phyloP scores from a whole-genome alignment of 1,140 invertebrate species.

The Augochlora pura region DNA sequence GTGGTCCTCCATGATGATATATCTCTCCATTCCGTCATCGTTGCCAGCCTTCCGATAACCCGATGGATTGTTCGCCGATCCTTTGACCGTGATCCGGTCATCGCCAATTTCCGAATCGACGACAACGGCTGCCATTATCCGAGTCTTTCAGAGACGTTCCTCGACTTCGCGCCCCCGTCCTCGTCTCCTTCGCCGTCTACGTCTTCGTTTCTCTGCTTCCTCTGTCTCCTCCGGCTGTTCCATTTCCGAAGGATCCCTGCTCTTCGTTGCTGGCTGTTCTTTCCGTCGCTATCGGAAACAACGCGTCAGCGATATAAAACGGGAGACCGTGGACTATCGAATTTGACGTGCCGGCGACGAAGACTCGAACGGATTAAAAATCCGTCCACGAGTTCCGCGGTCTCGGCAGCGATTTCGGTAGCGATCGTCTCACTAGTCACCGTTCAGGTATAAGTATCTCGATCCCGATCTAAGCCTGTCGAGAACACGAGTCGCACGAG shows the following conservation, averaged over 20 bases:
- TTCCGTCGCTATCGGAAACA: too few relatives aligned
- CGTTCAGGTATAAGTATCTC: background rate
- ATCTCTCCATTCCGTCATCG: background rate
- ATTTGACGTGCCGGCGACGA: background rate
- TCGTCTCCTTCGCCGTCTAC: slow-evolving; percentile 36
- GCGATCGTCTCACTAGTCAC: too few relatives aligned
- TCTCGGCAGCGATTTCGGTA: background rate
- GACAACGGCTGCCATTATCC: slow-evolving; percentile 48
- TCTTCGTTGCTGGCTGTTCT: slow-evolving; percentile 1
- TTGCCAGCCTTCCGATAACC: too few relatives aligned
- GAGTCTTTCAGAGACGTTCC: slow-evolving; percentile 32
- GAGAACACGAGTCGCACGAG: slow-evolving; percentile 18
- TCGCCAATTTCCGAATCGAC: slow-evolving; percentile 38
- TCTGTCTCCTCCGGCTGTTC: slow-evolving; percentile 52
- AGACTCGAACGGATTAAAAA: background rate
- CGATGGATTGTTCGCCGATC: background rate
- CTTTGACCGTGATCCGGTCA: slow-evolving; percentile 1
- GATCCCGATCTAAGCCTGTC: background rate
- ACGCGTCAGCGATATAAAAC: too few relatives aligned
- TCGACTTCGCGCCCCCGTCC: slow-evolving; percentile 33
- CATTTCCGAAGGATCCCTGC: slow-evolving; percentile 33
- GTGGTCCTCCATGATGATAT: background rate
- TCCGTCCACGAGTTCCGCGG: too few relatives aligned
- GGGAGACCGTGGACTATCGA: too few relatives aligned
- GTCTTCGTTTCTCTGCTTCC: slow-evolving; percentile 42